phyloP scores from a whole-genome alignment of 1,140 invertebrate species.

The Penaeus indicus region DNA sequence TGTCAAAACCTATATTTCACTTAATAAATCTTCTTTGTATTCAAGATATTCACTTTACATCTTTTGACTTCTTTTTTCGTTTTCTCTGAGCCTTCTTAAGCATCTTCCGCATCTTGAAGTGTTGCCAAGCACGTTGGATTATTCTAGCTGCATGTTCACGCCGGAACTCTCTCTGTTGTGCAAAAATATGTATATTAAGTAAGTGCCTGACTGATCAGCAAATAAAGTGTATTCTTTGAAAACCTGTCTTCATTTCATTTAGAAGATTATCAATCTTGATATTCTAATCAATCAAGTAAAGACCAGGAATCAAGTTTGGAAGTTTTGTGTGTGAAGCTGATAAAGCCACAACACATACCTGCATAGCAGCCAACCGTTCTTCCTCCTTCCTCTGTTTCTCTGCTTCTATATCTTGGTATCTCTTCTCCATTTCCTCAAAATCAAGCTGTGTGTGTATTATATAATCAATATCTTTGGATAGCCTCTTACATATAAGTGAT shows the following conservation, averaged over 20 bases:
- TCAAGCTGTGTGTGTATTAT: too few relatives aligned
- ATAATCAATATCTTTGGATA: too few relatives aligned
- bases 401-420: conserved; percentile 20
- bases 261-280: too few relatives aligned
- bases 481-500: too few relatives aligned
- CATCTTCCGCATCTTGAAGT: conserved; percentile 59
- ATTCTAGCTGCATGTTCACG: conserved; percentile 48
- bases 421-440: conserved; percentile 9
- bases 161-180: conserved; percentile 45
- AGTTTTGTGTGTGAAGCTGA: background rate
- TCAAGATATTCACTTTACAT: background rate
- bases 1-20: too few relatives aligned
- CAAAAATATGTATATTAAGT: background rate
- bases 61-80: conserved; percentile 48
- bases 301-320: background rate
- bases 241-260: too few relatives aligned
- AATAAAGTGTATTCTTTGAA: too few relatives aligned
- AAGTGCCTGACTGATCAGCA: background rate
- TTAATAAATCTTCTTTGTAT: too few relatives aligned
- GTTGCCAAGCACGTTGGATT: conserved; percentile 55
- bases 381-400: conserved; percentile 46
- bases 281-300: background rate
- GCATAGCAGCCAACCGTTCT: conserved; percentile 45
- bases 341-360: conserved; percentile 7
- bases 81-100: conserved; percentile 53